These are phyloP conservation scores for Chiridota heheva DNA, from an alignment of 35 echinoderm and acorn worm genomes.

Conservation along the genomic window DNA sequence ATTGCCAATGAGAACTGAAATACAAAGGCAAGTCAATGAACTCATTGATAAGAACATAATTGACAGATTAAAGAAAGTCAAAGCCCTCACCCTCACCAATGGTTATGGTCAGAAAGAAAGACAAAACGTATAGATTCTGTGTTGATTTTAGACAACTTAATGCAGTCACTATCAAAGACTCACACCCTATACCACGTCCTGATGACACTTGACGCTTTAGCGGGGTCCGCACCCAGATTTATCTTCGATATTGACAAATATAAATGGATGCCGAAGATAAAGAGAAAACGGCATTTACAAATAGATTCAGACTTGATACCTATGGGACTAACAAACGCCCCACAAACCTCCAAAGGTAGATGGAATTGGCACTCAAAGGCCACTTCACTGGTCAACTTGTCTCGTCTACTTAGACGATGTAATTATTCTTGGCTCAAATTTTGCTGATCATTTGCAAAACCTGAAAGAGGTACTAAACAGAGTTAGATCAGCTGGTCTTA, in stretches of 20 bases:
- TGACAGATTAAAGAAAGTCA: conserved; percentile 13
- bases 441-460: conserved; percentile 7
- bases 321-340: conserved; percentile 44
- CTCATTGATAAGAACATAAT: conserved; percentile 12
- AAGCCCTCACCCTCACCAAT: conserved; percentile 20
- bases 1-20: conserved; percentile 23
- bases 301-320: background rate
- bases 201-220: conserved; percentile 19
- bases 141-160: conserved; percentile 20
- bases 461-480: conserved; percentile 23
- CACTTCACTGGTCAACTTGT: conserved; percentile 42
- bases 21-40: conserved; percentile 2
- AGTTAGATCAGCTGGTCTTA: conserved; percentile 29
- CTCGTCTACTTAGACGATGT: conserved; percentile 48
- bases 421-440: conserved; percentile 39
- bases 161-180: conserved; percentile 1
- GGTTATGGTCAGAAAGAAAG: conserved; percentile 36
- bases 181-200: background rate
- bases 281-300: conserved; percentile 23
- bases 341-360: conserved; percentile 49
- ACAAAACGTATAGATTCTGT: conserved; percentile 21
- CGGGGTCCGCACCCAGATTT: background rate
- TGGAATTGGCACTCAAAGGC: conserved; percentile 26
- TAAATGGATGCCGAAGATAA: background rate
- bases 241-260: background rate